Conservation (phyloP, 2,888 invertebrate species). For the Pegoplata infirma region DNA sequence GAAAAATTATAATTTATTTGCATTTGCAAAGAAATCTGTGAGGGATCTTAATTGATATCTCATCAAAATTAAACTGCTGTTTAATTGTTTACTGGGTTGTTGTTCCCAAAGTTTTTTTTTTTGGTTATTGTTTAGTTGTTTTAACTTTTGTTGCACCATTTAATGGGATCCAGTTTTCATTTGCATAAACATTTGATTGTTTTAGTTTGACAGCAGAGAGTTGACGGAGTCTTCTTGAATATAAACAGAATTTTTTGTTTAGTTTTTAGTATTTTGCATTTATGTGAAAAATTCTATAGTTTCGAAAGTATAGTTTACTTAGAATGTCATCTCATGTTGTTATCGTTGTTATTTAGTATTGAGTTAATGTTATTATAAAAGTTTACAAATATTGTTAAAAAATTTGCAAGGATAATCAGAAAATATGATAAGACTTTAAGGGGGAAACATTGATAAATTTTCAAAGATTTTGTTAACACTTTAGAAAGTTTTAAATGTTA, state of each 20-base stretch:
- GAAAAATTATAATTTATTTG: too few species aligned
- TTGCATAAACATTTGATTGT: constrained; percentile 60
- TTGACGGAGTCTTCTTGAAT: not conserved
- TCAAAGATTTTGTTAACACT: too few species aligned
- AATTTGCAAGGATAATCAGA: too few species aligned
- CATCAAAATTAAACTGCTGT: too few species aligned
- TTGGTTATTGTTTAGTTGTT: constrained; percentile 17
- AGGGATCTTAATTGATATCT: too few species aligned
- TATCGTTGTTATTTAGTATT: constrained; percentile 22
- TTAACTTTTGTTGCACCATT: constrained; percentile 41
- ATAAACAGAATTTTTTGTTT: not conserved
- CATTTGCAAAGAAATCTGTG: too few species aligned
- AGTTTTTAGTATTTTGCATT: constrained; percentile 23
- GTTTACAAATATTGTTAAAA: constrained; percentile 45
- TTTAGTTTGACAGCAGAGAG: constrained; percentile 29
- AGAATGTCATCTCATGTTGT: constrained; percentile 28
- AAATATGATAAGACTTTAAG: too few species aligned
- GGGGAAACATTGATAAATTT: too few species aligned
- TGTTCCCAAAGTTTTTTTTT: not conserved
- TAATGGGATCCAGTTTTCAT: constrained; percentile 41
- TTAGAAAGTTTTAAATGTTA: too few species aligned
- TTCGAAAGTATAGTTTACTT: constrained; percentile 33
- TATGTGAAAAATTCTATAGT: constrained; percentile 7
- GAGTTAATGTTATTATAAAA: constrained; percentile 51
- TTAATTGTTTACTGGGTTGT: not conserved